These are phyloP conservation scores for Sicus ferrugineus DNA, from an alignment of 2,888 invertebrate species.

Conservation along the genomic window DNA sequence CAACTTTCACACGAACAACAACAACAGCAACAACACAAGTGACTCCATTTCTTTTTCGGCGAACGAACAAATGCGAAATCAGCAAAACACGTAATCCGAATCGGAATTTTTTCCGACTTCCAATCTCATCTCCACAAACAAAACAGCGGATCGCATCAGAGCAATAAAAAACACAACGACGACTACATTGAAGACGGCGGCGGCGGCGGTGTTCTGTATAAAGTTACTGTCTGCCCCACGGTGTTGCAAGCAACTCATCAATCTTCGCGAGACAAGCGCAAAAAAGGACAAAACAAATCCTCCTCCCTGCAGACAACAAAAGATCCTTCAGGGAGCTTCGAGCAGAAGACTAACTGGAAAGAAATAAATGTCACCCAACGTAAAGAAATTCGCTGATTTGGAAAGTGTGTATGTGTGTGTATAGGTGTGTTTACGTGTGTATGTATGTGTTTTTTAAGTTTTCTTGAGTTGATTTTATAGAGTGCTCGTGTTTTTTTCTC, in stretches of 20 bases:
- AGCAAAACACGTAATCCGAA: neutral
- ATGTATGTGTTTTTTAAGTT: no score
- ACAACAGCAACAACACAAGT: neutral
- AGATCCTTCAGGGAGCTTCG: no score
- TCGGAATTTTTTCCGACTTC: neutral
- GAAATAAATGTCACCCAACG: no score
- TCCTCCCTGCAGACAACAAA: neutral
- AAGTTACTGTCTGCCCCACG: neutral
- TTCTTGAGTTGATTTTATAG: neutral
- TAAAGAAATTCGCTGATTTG: no score
- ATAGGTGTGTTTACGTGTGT: neutral
- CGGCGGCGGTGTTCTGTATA: no score
- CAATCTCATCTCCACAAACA: neutral
- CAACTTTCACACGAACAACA: neutral
- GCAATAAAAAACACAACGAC: neutral
- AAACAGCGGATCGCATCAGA: neutral
- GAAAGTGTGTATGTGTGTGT: neutral
- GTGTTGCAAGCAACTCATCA: constrained; percentile 20
- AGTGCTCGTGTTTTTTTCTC: no score
- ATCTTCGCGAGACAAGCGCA: constrained; percentile 1
- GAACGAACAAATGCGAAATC: constrained; percentile 8
- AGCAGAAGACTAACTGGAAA: no score
- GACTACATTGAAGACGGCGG: neutral
- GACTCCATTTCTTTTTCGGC: neutral
- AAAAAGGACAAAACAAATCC: neutral